phyloP scores from a whole-genome alignment of 2,888 invertebrate genomes.

The Epirrhoe tristata region DNA sequence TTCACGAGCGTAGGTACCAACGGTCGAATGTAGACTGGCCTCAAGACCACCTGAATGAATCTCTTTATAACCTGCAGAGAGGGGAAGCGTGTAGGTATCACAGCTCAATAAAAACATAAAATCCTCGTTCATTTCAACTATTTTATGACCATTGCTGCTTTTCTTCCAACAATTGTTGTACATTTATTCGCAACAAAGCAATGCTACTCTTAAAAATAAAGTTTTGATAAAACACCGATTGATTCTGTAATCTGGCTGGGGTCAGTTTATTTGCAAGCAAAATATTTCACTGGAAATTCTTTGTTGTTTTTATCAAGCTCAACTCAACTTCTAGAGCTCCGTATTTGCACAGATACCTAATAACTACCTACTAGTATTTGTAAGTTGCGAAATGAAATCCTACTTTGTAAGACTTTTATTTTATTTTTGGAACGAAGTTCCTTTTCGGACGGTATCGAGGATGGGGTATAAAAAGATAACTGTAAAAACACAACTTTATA shows the following conservation, averaged over 20 bases:
- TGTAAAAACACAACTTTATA: too few relatives aligned
- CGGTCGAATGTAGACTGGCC: slow-evolving; percentile 59
- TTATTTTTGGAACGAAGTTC: too few relatives aligned
- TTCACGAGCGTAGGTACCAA: slow-evolving; percentile 52
- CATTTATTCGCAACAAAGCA: not conserved
- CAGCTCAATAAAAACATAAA: slow-evolving; percentile 36
- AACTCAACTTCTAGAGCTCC: slow-evolving; percentile 25
- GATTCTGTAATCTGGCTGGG: slow-evolving; percentile 34
- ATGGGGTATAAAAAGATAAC: too few relatives aligned
- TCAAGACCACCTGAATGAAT: slow-evolving; percentile 48
- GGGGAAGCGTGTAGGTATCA: slow-evolving; percentile 49
- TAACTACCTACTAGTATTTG: too few relatives aligned
- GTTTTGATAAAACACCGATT: slow-evolving; percentile 6
- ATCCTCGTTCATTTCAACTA: slow-evolving; percentile 5
- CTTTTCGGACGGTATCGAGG: too few relatives aligned
- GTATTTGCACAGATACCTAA: too few relatives aligned
- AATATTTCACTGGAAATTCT: slow-evolving; percentile 39
- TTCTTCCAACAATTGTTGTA: not conserved
- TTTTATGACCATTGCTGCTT: slow-evolving; percentile 23
- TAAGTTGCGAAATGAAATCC: too few relatives aligned
- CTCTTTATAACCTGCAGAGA: slow-evolving; percentile 61
- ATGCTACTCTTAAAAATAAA: slow-evolving; percentile 22
- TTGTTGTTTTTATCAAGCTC: slow-evolving; percentile 37
- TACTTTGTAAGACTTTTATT: too few relatives aligned
- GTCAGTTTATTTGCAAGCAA: slow-evolving; percentile 39